Evolutionary conservation across 2,113 vertebrate genomes (phyloP).

Genomic region (Shinisaurus crocodilurus): DNA sequence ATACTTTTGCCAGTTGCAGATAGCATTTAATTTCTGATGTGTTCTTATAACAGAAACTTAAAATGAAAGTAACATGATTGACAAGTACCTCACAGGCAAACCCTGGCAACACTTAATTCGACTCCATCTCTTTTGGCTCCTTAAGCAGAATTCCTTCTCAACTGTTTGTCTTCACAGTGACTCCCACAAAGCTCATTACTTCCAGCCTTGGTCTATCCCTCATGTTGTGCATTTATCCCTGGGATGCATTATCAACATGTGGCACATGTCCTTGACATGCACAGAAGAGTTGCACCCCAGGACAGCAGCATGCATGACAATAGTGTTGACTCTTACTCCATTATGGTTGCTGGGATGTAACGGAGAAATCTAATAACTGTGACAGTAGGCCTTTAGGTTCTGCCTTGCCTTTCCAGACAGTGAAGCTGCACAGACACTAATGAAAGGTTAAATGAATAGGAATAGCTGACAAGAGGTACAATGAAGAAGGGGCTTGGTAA

Average conservation of each 20-base stretch:
- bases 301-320: slow-evolving; percentile 83
- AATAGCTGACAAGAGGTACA: slow-evolving; percentile 97
- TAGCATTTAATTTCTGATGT: slow-evolving; percentile 50
- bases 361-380: slow-evolving; percentile 99
- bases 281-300: slow-evolving; percentile 85
- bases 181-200: slow-evolving; percentile 84
- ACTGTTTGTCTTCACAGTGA: slow-evolving; percentile 86
- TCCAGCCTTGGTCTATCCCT: slow-evolving; percentile 79
- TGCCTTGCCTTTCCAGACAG: slow-evolving; percentile 88
- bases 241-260: slow-evolving; percentile 90
- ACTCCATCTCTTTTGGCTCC: slow-evolving; percentile 75
- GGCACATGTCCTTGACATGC: slow-evolving; percentile 94
- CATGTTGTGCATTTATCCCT: slow-evolving; percentile 79
- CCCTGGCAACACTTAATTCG: slow-evolving; percentile 75
- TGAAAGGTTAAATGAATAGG: slow-evolving; percentile 99
- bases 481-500: slow-evolving; percentile 89
- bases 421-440: slow-evolving; percentile 93
- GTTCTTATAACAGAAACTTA: slow-evolving; percentile 63
- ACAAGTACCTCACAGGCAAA: slow-evolving; percentile 72
- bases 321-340: slow-evolving; percentile 82
- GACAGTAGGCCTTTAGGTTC: slow-evolving; percentile 96
- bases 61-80: slow-evolving; percentile 74
- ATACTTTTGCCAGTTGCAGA: slow-evolving; percentile 50
- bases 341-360: slow-evolving; percentile 95
- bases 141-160: slow-evolving; percentile 87